Base-by-base conservation (phyloP, 2,888 invertebrate species). In the Neoitamus cyanurus region DNA sequence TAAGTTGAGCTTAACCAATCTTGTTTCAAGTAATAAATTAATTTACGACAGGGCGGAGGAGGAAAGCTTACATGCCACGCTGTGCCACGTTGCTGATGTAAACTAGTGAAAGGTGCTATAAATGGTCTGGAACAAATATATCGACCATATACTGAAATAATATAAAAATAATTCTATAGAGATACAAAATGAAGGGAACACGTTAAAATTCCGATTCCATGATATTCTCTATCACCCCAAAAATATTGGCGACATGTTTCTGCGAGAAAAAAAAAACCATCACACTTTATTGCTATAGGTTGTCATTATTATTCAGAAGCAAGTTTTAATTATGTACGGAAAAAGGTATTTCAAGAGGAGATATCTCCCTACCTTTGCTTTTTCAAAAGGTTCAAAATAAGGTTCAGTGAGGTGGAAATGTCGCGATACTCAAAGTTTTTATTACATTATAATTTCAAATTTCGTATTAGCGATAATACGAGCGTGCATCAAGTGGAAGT, bases 361-460 rank as follows among this genome's bases (percentile, higher is more conserved):
- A 31, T 31, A 15, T 72, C 34, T 31, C n/a, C 20, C 72, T 75
- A 75, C 75, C 75, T 75, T 75, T 37, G 37, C 25, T 36, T 28
- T 75, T 9, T 25, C 34, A 37, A 37, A 37, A 34, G 37, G 25
- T 36, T 37, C 75, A 37, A 37, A 75, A 28, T 75, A 75, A 37
- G 36, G 37, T 75, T 75, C 37, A 75, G 36, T 75, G 75, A 75
- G 36, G 7, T 13, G 37, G 37, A 75, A 75, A 37, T 75, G 36
- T 37, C 75, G 75, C 36, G 37, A 75, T 37, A 75, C 25, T 75
- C 75, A 75, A 75, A 75, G 75, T 75, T 75, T 75, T 75, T 75
- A 75, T 75, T 75, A 75, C 75, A 75, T 75, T 75, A 75, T 75
- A 75, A 75, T 37, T 75, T 75, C 37, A 75, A 75, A 75, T 75